Base-by-base conservation (phyloP, 2,888 invertebrate genomes). In the Drosophila phalerata region DNA sequence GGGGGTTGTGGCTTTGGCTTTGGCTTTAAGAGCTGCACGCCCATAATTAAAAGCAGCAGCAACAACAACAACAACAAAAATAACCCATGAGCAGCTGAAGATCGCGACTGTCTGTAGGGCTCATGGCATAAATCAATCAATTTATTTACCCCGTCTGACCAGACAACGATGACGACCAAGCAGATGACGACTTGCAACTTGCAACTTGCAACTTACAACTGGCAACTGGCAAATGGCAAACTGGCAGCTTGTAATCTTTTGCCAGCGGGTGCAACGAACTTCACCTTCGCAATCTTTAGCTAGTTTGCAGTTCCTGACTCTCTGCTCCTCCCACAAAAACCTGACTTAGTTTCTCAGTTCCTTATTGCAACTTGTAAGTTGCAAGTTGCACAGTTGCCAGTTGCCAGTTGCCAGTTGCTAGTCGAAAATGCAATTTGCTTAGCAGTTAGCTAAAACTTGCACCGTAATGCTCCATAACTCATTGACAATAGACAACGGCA, bases 121-220 rank as follows among this genome's bases (percentile, higher is more conserved):
- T 70, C 73, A 63, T 62, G 85, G 76, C 85, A 85, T 90, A 88
- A 88, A 90, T 90, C 89, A 88, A 88, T 88, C 87, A 88, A 88
- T 90, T 88, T 85, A 88, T 88, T 77, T 81, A 65, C 72, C 60
- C 62, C 69, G 62, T 76, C 81, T 69, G 71, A 57, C 69, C 17
- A 37, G 73, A 64, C 58, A 62, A 42, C 28, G 57, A 53, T 47
- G 71, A 61, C 72, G 56, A 69, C 68, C 42, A 13, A 22, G 55
- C 42, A 37, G 17, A n/a, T 52, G 52, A 10, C 42, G 30, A 38
- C 30, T 55, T 55, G 55, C 34, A 64, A 60, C 34, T 53, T 15
- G 64, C 45, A 61, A 61, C 32, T 51, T 13, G 52, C 57, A 51
- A 47, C 47, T 51, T 15, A 32, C 42, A 47, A 56, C 10, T 53